Conservation (phyloP, 2,797 vertebrate genomes). For the Euphonia xanthogaster region DNA sequence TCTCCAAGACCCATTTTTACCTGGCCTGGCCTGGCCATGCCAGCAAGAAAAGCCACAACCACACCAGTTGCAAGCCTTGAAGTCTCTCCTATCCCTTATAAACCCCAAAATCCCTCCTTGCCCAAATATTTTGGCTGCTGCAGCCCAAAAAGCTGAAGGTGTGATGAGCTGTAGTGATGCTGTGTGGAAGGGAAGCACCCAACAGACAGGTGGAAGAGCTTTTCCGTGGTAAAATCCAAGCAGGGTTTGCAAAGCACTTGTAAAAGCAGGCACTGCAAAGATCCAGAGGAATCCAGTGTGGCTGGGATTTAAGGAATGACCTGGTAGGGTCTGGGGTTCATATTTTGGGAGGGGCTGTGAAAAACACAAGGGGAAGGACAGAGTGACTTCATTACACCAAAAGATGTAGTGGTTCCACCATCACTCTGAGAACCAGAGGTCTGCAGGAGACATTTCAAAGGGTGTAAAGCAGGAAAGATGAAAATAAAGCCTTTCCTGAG, state of each 20-base stretch:
- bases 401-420: fast-evolving
- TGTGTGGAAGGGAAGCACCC: not conserved
- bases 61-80: not conserved
- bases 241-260: not conserved
- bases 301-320: not conserved
- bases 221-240: not conserved
- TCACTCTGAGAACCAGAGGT: not conserved
- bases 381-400: not conserved
- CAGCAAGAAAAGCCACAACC: not conserved
- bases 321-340: not conserved
- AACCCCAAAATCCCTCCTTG: not conserved
- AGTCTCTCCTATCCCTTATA: not conserved
- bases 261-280: not conserved
- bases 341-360: not conserved
- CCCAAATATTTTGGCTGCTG: not conserved
- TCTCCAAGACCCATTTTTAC: not conserved
- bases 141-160: not conserved
- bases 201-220: fast-evolving
- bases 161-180: fast-evolving
- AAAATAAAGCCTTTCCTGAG: not conserved
- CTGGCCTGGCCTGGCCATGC: too few species aligned
- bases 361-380: not conserved
- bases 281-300: not conserved
- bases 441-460: not conserved
- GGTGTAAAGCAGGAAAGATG: not conserved